phyloP scores from a whole-genome alignment of 2,888 invertebrate species.

The Dryomyza anilis region DNA sequence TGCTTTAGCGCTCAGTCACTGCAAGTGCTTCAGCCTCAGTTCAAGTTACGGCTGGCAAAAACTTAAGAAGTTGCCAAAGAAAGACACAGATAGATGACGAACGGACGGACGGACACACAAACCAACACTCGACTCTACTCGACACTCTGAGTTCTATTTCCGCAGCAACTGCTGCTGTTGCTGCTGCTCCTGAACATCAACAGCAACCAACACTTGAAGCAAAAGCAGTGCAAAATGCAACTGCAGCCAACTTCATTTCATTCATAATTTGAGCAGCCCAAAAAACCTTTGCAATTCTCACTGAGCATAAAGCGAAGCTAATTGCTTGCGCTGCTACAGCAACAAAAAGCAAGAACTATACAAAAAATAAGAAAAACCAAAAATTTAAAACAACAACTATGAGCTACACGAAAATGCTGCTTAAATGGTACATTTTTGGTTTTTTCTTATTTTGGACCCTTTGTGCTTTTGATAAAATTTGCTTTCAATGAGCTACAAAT shows the following conservation, averaged over 20 bases:
- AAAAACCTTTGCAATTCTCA: too few relatives aligned
- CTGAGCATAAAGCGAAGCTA: conserved; percentile 5
- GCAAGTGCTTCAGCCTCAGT: too few relatives aligned
- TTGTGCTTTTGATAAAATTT: neutral
- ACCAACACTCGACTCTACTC: too few relatives aligned
- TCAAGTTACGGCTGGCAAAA: too few relatives aligned
- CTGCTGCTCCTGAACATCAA: too few relatives aligned
- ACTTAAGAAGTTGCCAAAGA: too few relatives aligned
- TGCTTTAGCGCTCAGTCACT: too few relatives aligned
- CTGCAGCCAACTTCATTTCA: conserved; percentile 8
- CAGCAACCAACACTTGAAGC: too few relatives aligned
- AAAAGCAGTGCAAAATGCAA: neutral
- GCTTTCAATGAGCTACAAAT: neutral
- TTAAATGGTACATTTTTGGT: neutral
- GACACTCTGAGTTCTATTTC: too few relatives aligned
- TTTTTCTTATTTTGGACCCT: neutral
- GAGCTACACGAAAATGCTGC: neutral
- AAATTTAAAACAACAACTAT: neutral
- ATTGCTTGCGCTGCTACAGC: conserved; percentile 4
- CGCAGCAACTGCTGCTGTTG: too few relatives aligned
- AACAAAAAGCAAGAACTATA: neutral
- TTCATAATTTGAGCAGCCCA: conserved; percentile 11
- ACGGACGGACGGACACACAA: too few relatives aligned
- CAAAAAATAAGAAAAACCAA: neutral
- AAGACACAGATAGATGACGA: too few relatives aligned